A percentile compares a stretch with the other conserved stretches of the same genome.
Evolutionary conservation across 1,140 invertebrate genomes (phyloP).

Genomic region (Drosophila ogumai): DNA sequence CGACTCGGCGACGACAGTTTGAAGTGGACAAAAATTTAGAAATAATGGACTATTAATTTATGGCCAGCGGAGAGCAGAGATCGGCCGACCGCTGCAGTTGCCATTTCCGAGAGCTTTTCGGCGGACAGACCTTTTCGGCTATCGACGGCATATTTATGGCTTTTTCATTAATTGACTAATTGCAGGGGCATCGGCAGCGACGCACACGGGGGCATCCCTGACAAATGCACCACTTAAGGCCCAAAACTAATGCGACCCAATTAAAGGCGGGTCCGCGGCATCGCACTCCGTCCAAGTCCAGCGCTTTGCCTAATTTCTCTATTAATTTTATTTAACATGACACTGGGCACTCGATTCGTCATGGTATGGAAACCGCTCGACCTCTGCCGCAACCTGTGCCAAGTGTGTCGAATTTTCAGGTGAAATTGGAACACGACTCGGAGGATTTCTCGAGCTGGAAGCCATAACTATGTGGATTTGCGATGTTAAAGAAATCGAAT

Average conservation of each 20-base stretch:
- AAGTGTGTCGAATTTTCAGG: slow-evolving; percentile 67
- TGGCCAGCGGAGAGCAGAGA: slow-evolving; percentile 47
- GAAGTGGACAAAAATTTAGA: slow-evolving; percentile 80
- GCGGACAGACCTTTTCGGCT: slow-evolving; percentile 31
- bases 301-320: slow-evolving; percentile 74
- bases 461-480: slow-evolving; percentile 77
- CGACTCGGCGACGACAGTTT: slow-evolving; percentile 75
- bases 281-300: slow-evolving; percentile 2
- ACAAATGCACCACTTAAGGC: slow-evolving; percentile 67
- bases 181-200: slow-evolving; percentile 32
- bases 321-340: slow-evolving; percentile 80
- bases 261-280: slow-evolving; percentile 46
- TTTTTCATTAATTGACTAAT: slow-evolving; percentile 81
- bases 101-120: slow-evolving; percentile 65
- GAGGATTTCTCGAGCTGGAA: slow-evolving; percentile 27
- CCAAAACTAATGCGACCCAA: slow-evolving; percentile 68
- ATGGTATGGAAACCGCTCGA: slow-evolving; percentile 36
- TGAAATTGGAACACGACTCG: slow-evolving; percentile 41
- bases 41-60: slow-evolving; percentile 84
- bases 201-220: slow-evolving; percentile 22
- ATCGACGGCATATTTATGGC: slow-evolving; percentile 72
- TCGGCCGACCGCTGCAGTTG: slow-evolving; percentile 49
- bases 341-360: slow-evolving; percentile 62
- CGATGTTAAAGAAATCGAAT: slow-evolving; percentile 62
- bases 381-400: slow-evolving; percentile 23